A percentile compares a stretch with the other conserved stretches of the same genome.
phyloP scores from a whole-genome alignment of 1,140 invertebrate genomes.

The Sycophila sp. region DNA sequence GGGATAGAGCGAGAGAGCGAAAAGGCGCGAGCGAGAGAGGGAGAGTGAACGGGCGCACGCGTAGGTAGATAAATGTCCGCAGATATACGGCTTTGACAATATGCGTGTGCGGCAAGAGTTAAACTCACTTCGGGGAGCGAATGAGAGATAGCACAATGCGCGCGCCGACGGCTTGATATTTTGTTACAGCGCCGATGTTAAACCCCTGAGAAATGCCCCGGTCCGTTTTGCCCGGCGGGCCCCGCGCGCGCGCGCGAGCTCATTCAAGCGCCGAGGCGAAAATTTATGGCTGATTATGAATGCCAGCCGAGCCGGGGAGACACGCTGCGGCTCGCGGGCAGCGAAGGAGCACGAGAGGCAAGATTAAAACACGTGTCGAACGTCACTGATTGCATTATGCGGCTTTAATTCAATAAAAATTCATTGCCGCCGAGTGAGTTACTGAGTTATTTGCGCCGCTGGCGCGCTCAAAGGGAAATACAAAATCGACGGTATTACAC shows the following conservation, averaged over 20 bases:
- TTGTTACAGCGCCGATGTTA: constrained; percentile 30
- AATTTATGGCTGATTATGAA: constrained; percentile 39
- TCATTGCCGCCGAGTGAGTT: no score
- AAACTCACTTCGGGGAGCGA: background rate
- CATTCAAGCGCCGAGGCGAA: constrained; percentile 12
- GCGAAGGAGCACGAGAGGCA: background rate
- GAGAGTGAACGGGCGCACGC: no score
- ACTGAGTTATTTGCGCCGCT: constrained; percentile 12
- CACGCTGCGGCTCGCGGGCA: background rate
- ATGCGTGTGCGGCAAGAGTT: constrained; percentile 20
- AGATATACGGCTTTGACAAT: constrained; percentile 28
- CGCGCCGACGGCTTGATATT: constrained; percentile 35
- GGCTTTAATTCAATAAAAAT: constrained; percentile 32
- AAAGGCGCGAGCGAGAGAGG: no score
- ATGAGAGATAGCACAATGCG: constrained; percentile 1
- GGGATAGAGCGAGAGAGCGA: no score
- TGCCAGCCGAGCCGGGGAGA: no score
- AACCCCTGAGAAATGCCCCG: constrained; percentile 34
- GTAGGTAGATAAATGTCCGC: constrained; percentile 25
- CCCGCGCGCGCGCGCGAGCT: background rate
- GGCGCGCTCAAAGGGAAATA: background rate
- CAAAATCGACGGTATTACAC: background rate
- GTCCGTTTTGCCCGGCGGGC: background rate
- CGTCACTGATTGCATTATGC: constrained; percentile 25
- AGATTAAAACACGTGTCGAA: constrained; percentile 39